These are phyloP conservation scores for Platerodrilus igneus DNA, from an alignment of 2,888 invertebrate species.

Conservation along the genomic window DNA sequence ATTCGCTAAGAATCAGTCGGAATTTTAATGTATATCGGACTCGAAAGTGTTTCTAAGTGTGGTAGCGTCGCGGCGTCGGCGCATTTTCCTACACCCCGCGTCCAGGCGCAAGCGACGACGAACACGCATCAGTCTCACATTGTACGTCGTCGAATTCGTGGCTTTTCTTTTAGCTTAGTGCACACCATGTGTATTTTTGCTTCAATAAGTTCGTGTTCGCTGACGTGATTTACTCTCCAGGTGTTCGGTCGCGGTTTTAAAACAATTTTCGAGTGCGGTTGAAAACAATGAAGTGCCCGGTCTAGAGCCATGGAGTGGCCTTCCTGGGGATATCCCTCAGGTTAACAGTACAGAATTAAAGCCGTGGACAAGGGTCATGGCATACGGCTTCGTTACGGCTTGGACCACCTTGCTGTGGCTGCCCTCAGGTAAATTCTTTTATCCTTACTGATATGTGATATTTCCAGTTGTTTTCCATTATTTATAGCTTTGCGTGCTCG, in stretches of 20 bases:
- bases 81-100: constrained; percentile 27
- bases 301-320: constrained; percentile 39
- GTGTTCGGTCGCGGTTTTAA: constrained; percentile 17
- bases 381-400: constrained; percentile 45
- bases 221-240: constrained; percentile 18
- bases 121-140: constrained; percentile 31
- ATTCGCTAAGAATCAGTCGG: constrained; percentile 4
- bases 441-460: background rate
- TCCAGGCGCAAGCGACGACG: constrained; percentile 27
- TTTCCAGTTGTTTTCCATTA: too few species aligned
- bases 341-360: constrained; percentile 50
- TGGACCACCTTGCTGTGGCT: constrained; percentile 48
- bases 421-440: constrained; percentile 40
- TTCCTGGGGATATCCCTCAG: constrained; percentile 58
- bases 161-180: constrained; percentile 28
- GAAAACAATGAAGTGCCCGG: constrained; percentile 23
- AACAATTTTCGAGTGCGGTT: constrained; percentile 18
- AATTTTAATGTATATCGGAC: constrained; percentile 8
- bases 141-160: constrained; percentile 28
- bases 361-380: constrained; percentile 44
- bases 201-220: constrained; percentile 22
- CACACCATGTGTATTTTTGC: constrained; percentile 34
- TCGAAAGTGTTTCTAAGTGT: constrained; percentile 24
- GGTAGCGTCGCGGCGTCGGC: constrained; percentile 33
- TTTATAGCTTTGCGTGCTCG: constrained; percentile 18